A percentile compares a stretch with the other conserved stretches of the same genome.
These are phyloP conservation scores for Panthera leo DNA, from an alignment of 2,113 vertebrate species.

Conservation along the genomic window DNA sequence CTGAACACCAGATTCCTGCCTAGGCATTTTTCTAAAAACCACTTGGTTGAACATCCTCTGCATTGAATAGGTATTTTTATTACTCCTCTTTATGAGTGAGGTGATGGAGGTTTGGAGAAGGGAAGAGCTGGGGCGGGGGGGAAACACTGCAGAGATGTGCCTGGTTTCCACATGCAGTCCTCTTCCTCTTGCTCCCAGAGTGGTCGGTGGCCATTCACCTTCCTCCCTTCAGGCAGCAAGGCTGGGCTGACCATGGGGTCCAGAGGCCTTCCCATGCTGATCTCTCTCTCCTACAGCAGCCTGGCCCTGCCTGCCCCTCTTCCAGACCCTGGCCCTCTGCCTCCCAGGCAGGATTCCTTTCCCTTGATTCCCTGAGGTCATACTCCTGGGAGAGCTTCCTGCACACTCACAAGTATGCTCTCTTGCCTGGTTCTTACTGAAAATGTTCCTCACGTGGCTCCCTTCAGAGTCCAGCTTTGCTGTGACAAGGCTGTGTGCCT, in stretches of 20 bases:
- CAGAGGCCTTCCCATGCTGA: neutral
- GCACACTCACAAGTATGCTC: neutral
- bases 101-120: neutral
- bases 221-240: neutral
- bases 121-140: neutral
- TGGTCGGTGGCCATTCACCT: neutral
- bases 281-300: neutral
- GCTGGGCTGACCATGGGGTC: neutral
- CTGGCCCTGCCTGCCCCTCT: neutral
- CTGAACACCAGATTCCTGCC: neutral
- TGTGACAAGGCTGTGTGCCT: neutral
- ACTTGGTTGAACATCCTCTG: neutral
- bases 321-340: neutral
- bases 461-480: neutral
- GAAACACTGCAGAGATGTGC: neutral
- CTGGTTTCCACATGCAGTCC: neutral
- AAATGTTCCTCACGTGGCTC: neutral
- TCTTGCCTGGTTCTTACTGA: neutral
- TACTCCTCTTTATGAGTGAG: neutral
- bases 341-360: neutral
- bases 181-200: neutral
- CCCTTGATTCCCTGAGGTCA: neutral
- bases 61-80: neutral
- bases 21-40: neutral
- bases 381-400: neutral